A percentile compares a stretch with the other conserved stretches of the same genome.
Conservation (phyloP, 2,113 vertebrate species). For the Guaruba guarouba region DNA sequence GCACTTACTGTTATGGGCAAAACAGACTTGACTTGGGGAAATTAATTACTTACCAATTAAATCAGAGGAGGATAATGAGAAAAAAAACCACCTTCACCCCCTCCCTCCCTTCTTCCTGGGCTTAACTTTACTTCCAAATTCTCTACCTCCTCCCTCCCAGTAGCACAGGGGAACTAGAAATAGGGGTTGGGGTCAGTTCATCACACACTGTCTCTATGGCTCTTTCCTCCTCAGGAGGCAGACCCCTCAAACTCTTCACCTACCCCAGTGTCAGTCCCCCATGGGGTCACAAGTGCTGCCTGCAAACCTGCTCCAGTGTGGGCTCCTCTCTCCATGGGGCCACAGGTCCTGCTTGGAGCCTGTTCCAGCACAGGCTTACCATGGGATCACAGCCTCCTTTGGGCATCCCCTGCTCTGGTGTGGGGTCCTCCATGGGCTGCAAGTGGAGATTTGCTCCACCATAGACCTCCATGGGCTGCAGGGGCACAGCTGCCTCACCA, state of each 20-base stretch:
- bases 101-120: neutral
- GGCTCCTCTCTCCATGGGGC: neutral
- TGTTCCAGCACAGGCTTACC: neutral
- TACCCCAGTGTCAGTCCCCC: neutral
- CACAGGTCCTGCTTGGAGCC: neutral
- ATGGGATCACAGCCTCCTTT: neutral
- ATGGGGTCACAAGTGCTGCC: neutral
- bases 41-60: neutral
- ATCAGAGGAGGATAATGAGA: neutral
- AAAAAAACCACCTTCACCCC: neutral
- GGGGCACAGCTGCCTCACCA: neutral
- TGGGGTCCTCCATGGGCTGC: neutral
- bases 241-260: neutral
- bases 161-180: neutral
- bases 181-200: neutral
- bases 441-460: fast-evolving
- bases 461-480: neutral
- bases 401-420: neutral
- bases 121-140: neutral
- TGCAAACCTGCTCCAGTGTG: neutral
- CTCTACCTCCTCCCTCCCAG: neutral
- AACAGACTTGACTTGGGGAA: neutral
- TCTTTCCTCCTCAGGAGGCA: neutral
- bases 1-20: fast-evolving
- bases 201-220: fast-evolving